Evolutionary conservation across 92 coral and sea anemone genomes (phyloP), one percentile per base, ranked within the genome.

Genomic region (Muricea muricata): DNA sequence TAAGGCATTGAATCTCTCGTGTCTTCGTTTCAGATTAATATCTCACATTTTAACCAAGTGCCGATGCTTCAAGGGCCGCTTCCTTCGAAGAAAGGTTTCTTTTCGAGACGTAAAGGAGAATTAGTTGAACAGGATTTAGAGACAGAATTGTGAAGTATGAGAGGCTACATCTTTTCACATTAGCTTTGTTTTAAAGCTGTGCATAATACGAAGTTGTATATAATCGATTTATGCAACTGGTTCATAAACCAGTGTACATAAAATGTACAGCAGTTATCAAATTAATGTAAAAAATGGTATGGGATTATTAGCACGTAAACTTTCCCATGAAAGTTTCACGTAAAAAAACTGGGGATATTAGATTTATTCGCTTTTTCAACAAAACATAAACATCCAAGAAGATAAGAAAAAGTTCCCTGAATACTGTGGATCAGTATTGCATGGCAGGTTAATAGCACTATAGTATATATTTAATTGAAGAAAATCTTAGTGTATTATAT

Each of bases 1-100:
- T 32, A 39, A 71, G 47, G 15, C 21, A 11, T 14, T 8, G 14
- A 73, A 14, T 73, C 31, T 32, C n/a, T 32, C 7, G 29, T 31
- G 65, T 65, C 71, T 24, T 34, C 42, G 57, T 65, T 67, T 37
- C 79, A 96, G 99, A 94, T 96, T 30, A 80, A 78, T 30, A 91
- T 96, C 86, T 85, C 93, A 0, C 99, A 93, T 90, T 90, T 94
- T 70, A 96, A 96, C 85, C 95, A 90, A 89, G 99, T 96, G 1
- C 99, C 99, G 6, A 96, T 96, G 99, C 91, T 96, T 13, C 99
- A 96, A 70, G 99, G 99, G 3, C 97, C 99, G 10, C 99, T 96
- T 34, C 99, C 98, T 1, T 91, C 90, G 30, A 96, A 96, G 85
- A 85, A 92, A 79, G 91, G 95, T 5, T 96, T 96, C 88, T 96